Evolutionary conservation across 2,888 invertebrate genomes (phyloP).

Genomic region (Microctonus aethiopoides): DNA sequence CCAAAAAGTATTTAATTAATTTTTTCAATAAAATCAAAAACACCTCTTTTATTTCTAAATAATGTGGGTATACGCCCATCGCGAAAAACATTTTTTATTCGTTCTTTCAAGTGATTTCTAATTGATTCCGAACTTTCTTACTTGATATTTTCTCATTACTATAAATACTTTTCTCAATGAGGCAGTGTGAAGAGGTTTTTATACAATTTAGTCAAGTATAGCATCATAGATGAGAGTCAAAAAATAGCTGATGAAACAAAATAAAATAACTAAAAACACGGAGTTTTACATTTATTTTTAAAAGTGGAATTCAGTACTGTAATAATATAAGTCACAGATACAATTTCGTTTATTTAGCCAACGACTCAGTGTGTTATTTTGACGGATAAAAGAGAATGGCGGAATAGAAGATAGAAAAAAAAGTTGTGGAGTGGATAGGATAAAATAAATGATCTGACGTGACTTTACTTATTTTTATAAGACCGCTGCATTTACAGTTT

Average conservation of each 20-base stretch:
- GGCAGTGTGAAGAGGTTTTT: no score
- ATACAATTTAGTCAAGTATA: no score
- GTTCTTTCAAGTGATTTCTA: no score
- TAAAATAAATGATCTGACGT: conserved; percentile 27
- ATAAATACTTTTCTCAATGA: no score
- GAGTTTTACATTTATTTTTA: conserved; percentile 17
- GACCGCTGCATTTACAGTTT: not conserved
- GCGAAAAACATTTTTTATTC: no score
- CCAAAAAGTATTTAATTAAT: no score
- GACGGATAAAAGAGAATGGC: not conserved
- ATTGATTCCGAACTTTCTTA: no score
- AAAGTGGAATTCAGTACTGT: conserved; percentile 14
- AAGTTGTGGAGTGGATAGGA: conserved; percentile 12
- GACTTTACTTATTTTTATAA: conserved; percentile 29
- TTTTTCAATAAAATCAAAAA: no score
- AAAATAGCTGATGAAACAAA: conserved; percentile 16
- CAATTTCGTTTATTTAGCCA: conserved; percentile 23
- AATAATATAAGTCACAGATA: conserved; percentile 22
- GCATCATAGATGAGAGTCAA: not conserved
- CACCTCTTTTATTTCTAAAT: no score
- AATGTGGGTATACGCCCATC: no score
- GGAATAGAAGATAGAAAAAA: conserved; percentile 14
- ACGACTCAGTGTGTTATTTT: conserved; percentile 9
- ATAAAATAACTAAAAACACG: conserved; percentile 18
- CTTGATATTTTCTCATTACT: no score